Base-by-base conservation (phyloP, 1,140 invertebrate genomes). In the Trissolcus basalis region DNA sequence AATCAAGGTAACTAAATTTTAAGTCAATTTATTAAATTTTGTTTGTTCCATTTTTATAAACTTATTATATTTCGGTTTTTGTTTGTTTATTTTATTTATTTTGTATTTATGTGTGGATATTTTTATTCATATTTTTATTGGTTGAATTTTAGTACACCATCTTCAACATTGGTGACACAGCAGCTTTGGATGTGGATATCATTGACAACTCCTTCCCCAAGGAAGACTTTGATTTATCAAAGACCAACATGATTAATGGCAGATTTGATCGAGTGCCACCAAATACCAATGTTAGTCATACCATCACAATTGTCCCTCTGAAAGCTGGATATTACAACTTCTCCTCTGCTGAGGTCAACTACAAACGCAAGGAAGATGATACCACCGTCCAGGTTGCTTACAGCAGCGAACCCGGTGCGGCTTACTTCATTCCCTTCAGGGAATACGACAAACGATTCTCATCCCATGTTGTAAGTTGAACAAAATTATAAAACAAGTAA, bases 381-480 rank as follows among this genome's bases (percentile, higher is more conserved):
- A 87, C 91, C 76, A 91, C 92, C 90, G 86, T 94, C 32, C 93
- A 97, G 91, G 90, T 94, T 86, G 94, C 95, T 14, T 93, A 95
- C 77, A 97, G 96, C 82, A 98, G 96, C 83, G 96, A 98, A 81
- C 98, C 97, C 61, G 98, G 98, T 77, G 96, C 99, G 89, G 97
- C 97, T 71, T 94, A 94, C 48, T 98, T 99, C 86, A 95, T 98
- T 73, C 94, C 96, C 14, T 96, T 95, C 89, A 94, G 94, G 82
- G 98, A 99, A 87, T 99, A 97, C 86, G 96, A 99, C 86, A 96
- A 97, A 85, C 96, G 97, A 85, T 99, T 99, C 90, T 99, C 97
- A 55, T 97, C 97, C 33, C 98, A 98, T 90, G 93, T 97, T 82
- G 94, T 94, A 90, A 91, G 89, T 89, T 84, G 6, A 43, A 43